Percentiles rank a stretch among this genome's conserved stretches.
These are phyloP conservation scores for Haemorhous mexicanus DNA, from an alignment of 2,113 vertebrate genomes.

Conservation along the genomic window DNA sequence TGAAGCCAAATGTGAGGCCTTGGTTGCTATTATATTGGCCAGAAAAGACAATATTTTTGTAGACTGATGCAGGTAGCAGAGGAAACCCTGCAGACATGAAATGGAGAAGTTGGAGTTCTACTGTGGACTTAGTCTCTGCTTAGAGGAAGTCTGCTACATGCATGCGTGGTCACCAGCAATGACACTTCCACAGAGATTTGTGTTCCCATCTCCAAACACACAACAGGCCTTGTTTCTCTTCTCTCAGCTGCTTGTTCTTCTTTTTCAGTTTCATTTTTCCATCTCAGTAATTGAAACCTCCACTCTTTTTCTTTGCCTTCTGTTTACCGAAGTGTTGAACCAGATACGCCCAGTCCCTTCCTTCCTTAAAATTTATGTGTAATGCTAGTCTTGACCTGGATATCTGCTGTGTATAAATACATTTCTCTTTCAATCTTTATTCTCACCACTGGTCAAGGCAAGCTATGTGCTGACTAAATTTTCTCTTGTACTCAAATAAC, in stretches of 20 bases:
- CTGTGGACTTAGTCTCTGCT: neutral
- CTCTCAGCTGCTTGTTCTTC: neutral
- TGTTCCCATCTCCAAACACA: neutral
- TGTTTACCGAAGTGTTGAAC: neutral
- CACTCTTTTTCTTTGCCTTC: neutral
- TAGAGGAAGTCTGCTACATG: neutral
- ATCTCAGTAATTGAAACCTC: neutral
- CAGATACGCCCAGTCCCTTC: neutral
- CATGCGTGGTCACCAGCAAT: neutral
- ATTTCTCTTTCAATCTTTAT: neutral
- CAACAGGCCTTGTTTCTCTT: neutral
- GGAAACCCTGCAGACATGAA: neutral
- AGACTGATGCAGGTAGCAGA: neutral
- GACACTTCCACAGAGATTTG: neutral
- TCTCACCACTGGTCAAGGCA: neutral
- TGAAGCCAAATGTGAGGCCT: fast-evolving
- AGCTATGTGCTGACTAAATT: neutral
- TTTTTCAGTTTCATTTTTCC: neutral
- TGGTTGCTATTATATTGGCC: neutral
- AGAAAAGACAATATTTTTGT: neutral
- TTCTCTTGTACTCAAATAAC: neutral
- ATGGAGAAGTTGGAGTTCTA: neutral
- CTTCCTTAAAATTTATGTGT: neutral
- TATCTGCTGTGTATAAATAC: neutral
- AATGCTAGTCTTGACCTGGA: neutral